Evolutionary conservation across 2,888 invertebrate species (phyloP).

Genomic region (Imbricaverruca yamaguchii): DNA sequence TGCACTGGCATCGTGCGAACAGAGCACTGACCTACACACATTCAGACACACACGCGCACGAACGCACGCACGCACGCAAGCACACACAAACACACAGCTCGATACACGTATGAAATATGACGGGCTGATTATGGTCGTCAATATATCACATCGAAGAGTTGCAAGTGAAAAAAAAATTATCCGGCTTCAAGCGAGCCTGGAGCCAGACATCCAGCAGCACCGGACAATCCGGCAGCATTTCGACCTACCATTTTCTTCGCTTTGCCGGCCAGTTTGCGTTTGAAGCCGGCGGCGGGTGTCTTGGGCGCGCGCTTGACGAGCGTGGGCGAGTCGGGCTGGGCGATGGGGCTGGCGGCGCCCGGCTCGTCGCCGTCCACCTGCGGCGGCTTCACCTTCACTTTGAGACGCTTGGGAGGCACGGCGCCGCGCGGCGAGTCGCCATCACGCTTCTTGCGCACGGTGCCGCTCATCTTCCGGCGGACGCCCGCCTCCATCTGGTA

Average conservation of each 20-base stretch:
- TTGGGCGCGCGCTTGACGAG: background rate
- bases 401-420: conserved; percentile 17
- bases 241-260: conserved; percentile 10
- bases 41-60: no score
- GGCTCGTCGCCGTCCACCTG: conserved; percentile 27
- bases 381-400: conserved; percentile 26
- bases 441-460: background rate
- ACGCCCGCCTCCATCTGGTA: background rate
- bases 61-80: no score
- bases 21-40: no score
- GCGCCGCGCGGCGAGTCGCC: background rate
- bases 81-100: no score
- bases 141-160: no score
- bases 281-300: background rate
- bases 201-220: no score
- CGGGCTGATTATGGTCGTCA: no score
- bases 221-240: no score
- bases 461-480: background rate
- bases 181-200: no score
- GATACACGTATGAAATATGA: no score
- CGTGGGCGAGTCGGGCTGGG: conserved; percentile 2
- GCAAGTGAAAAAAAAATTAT: no score
- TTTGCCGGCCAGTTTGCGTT: background rate
- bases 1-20: no score
- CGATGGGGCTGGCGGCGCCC: conserved; percentile 24